Evolutionary conservation across 2,888 invertebrate species (phyloP).

Genomic region (Augochlorella aurata): DNA sequence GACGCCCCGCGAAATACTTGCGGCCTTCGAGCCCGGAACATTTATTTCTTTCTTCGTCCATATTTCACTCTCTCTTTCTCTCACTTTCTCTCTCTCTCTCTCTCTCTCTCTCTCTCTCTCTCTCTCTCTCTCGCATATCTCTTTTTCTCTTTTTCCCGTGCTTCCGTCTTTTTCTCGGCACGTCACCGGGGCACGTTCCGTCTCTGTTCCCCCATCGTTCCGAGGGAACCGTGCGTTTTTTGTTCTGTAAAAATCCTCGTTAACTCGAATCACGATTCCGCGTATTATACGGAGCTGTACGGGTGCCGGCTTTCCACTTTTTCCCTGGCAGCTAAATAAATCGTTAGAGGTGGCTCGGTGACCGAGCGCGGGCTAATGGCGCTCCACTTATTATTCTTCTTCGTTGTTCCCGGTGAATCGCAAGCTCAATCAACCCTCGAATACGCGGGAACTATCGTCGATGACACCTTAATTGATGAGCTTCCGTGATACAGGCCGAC

Average conservation of each 20-base stretch:
- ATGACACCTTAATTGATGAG: slow-evolving; percentile 30
- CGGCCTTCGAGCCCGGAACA: slow-evolving; percentile 42
- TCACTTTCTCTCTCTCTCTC: slow-evolving; percentile 29
- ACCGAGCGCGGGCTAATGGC: slow-evolving; percentile 57
- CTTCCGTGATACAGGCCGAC: background rate
- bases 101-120: slow-evolving; percentile 30
- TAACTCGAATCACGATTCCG: slow-evolving; percentile 52
- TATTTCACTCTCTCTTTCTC: slow-evolving; percentile 3
- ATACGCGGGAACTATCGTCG: slow-evolving; percentile 10
- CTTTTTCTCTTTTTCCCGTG: background rate
- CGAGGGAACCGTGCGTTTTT: slow-evolving; percentile 31
- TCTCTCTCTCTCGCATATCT: background rate
- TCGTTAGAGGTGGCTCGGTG: slow-evolving; percentile 51
- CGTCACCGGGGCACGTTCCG: background rate
- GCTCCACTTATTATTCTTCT: slow-evolving; percentile 46
- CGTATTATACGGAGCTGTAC: slow-evolving; percentile 27
- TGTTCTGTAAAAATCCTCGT: slow-evolving; percentile 61
- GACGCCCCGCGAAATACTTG: slow-evolving; percentile 54
- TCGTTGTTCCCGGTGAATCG: slow-evolving; percentile 19
- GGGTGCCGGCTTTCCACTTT: slow-evolving; percentile 46
- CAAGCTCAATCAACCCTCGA: slow-evolving; percentile 27
- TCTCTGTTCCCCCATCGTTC: slow-evolving; percentile 28
- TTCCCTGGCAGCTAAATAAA: slow-evolving; percentile 56
- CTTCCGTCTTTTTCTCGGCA: background rate
- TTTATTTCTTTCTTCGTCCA: slow-evolving; percentile 48